Base-by-base conservation (phyloP, 2,113 vertebrate species). In the Marmota flaviventris region DNA sequence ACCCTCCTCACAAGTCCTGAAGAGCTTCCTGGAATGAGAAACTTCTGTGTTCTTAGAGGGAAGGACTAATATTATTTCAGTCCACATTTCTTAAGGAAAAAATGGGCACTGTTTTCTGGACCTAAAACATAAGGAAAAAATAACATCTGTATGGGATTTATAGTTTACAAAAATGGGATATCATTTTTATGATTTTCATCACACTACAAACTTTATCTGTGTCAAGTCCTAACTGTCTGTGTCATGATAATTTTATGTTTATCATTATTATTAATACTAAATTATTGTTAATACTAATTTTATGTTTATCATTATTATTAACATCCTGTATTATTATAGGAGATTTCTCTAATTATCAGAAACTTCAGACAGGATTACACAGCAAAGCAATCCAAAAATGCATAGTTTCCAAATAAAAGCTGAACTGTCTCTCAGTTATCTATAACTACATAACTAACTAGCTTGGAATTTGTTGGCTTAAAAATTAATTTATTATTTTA, bases 281-380 rank as follows among this genome's bases (percentile, higher is more conserved):
- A 65, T 37, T 85, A 39, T 34, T 58, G 70, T n/a, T 42, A n/a
- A 53, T 53, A 42, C 34, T 58, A 48, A 70, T 85, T 17, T 90
- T 14, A 24, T 24, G 20, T 86, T 58, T 67, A 34, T 53, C 48
- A 65, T 37, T 85, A 39, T 34, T 58, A 77, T n/a, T 42, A n/a
- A 53, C 42, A 51, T 42, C 20, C n/a, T 27, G 72, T 48, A 24
- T 77, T 48, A 81, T 45, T 48, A 84, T 7, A 45, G 48, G 11
- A 25, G 8, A 84, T 65, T 85, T 39, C 51, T 88, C n/a, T 84
- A n/a, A 32, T 56, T 37, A 8, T 76, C 42, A 92, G 51, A 73
- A 83, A 91, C 25, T 34, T 88, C 83, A 88, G 63, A 65, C 75
- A 94, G 37, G 39, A 84, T 78, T 77, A 77, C 34, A 83, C n/a